These are phyloP conservation scores for Eurystomus glaucurus DNA, from an alignment of 2,797 vertebrate species.

Conservation along the genomic window DNA sequence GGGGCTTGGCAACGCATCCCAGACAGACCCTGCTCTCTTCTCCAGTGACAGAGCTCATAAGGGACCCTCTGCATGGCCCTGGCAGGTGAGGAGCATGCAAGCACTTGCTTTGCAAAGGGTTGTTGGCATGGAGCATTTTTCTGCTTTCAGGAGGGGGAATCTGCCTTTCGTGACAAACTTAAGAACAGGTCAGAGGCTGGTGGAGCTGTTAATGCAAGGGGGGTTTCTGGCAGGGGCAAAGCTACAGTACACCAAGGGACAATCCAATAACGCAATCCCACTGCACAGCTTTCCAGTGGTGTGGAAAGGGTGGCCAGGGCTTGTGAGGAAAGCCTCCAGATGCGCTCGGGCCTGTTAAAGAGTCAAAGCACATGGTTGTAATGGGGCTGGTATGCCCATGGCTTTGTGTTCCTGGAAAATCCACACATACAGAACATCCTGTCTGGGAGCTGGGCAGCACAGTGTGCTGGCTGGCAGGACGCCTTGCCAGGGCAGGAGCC, in stretches of 20 bases:
- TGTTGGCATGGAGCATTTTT: fast-evolving
- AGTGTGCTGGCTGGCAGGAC: fast-evolving
- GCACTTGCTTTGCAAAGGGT: not conserved
- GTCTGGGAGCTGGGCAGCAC: fast-evolving
- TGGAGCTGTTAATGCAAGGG: not conserved
- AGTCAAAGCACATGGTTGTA: fast-evolving
- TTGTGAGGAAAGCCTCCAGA: fast-evolving
- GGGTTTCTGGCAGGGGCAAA: not conserved
- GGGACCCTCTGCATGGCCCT: not conserved
- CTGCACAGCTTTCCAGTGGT: fast-evolving
- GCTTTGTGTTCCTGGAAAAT: not conserved
- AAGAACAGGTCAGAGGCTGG: not conserved
- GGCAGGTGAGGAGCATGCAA: fast-evolving
- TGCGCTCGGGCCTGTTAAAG: fast-evolving
- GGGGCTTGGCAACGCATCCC: not conserved
- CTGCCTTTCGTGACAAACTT: not conserved
- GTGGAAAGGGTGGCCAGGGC: not conserved
- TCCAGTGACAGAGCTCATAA: fast-evolving
- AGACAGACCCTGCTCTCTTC: not conserved
- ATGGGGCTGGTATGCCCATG: fast-evolving
- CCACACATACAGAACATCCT: not conserved
- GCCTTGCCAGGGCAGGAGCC: not conserved
- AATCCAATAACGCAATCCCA: fast-evolving
- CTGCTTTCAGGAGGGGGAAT: not conserved
- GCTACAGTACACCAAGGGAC: fast-evolving